Percentiles rank a stretch among this genome's conserved stretches.
These are phyloP conservation scores for Protobothrops flavoviridis DNA, from an alignment of 2,113 vertebrate genomes.

Conservation along the genomic window DNA sequence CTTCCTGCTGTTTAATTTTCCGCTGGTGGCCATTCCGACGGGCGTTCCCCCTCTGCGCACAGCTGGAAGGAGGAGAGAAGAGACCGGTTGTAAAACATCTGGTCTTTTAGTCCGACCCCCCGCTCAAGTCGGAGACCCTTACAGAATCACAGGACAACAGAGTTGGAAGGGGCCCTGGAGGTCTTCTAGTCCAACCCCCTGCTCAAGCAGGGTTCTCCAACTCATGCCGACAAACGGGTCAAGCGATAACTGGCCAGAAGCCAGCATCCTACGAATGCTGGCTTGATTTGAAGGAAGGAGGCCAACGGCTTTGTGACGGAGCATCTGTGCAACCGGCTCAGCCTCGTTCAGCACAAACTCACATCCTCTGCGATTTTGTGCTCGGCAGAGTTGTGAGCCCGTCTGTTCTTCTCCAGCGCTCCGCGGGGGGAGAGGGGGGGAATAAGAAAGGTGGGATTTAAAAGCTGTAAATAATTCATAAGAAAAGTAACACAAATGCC, in stretches of 20 bases:
- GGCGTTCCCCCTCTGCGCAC: conserved; percentile 88
- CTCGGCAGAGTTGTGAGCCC: not conserved
- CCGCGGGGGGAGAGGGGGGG: too few relatives aligned
- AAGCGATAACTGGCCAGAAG: not conserved
- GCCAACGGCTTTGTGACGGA: not conserved
- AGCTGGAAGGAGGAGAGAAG: conserved; percentile 71
- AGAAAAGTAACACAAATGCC: not conserved
- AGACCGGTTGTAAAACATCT: not conserved
- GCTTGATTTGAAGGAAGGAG: not conserved
- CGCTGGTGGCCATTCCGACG: conserved; percentile 94
- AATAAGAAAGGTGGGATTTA: not conserved
- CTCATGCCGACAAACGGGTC: not conserved
- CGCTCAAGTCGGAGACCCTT: not conserved
- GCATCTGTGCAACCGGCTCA: not conserved
- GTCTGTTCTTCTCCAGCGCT: too few relatives aligned
- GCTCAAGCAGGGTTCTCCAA: not conserved
- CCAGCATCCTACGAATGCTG: not conserved
- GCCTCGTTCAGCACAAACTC: not conserved
- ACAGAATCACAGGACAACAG: not conserved
- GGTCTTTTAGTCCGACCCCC: too few relatives aligned
- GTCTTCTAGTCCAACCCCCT: not conserved
- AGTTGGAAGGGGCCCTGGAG: not conserved
- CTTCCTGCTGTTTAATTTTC: conserved; percentile 96
- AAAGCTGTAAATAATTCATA: not conserved
- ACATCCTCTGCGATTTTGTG: not conserved